phyloP scores from a whole-genome alignment of 2,888 invertebrate genomes.

The Zelleria hepariella region DNA sequence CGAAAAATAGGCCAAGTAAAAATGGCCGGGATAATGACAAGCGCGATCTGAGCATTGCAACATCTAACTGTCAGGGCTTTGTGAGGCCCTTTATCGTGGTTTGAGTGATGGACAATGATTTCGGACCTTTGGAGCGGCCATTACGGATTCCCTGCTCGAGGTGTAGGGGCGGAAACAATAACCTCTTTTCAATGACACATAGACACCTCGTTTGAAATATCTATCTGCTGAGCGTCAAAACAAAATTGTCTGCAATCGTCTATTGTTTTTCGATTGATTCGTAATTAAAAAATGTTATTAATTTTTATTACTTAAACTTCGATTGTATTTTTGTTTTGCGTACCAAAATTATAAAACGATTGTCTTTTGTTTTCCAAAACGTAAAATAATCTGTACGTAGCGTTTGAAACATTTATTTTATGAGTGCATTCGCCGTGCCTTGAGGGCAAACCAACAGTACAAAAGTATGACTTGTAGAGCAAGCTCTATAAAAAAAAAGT shows the following conservation, averaged over 20 bases:
- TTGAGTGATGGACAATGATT: conserved; percentile 45
- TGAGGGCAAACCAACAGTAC: neutral
- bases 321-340: neutral
- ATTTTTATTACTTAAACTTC: too few species aligned
- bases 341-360: too few species aligned
- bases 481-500: neutral
- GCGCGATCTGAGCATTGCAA: conserved; percentile 42
- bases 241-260: neutral
- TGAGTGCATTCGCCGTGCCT: neutral
- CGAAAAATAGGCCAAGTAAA: neutral
- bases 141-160: neutral
- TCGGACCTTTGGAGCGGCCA: conserved; percentile 7
- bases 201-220: neutral
- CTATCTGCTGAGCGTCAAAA: neutral
- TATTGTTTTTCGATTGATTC: neutral
- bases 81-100: conserved; percentile 45
- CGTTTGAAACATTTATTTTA: neutral
- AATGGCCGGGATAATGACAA: conserved; percentile 50
- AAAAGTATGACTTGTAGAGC: neutral
- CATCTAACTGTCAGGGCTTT: conserved; percentile 59
- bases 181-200: neutral
- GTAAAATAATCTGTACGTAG: too few species aligned
- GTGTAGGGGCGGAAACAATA: neutral
- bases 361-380: neutral
- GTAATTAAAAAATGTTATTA: neutral